phyloP scores from a whole-genome alignment of 2,888 invertebrate species.

The Eupithecia abbreviata region DNA sequence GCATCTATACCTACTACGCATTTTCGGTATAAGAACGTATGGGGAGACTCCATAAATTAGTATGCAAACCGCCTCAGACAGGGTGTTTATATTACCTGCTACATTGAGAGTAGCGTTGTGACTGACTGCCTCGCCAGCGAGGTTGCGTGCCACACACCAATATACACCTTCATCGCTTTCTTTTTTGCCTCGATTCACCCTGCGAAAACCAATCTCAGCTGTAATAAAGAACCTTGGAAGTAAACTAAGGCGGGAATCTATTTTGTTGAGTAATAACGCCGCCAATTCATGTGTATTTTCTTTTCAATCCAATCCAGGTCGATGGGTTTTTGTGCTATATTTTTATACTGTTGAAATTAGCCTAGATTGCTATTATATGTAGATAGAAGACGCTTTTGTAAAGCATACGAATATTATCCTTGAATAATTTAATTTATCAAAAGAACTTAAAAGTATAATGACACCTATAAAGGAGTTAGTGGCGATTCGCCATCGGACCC shows the following conservation, averaged over 20 bases:
- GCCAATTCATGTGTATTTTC: constrained; percentile 13
- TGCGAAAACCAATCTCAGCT: constrained; percentile 48
- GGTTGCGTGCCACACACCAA: constrained; percentile 97
- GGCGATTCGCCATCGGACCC: too few relatives aligned
- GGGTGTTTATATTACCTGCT: constrained; percentile 86
- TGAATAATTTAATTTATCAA: neutral
- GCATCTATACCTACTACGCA: too few relatives aligned
- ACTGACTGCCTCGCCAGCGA: constrained; percentile 93
- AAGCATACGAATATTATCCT: neutral
- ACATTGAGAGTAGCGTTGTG: constrained; percentile 97
- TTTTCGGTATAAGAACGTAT: neutral
- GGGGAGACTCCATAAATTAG: constrained; percentile 1
- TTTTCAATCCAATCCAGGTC: neutral
- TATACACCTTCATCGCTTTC: constrained; percentile 97
- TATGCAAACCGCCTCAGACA: neutral
- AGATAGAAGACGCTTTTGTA: neutral
- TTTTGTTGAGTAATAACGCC: constrained; percentile 15
- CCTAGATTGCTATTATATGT: neutral
- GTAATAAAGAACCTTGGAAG: constrained; percentile 17
- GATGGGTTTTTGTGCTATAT: neutral
- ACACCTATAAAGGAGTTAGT: too few relatives aligned
- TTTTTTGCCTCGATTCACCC: constrained; percentile 97
- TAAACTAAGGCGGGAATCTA: constrained; percentile 20
- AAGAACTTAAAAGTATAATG: neutral
- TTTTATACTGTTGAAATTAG: neutral